Base-by-base conservation (phyloP, 2,797 vertebrate species). In the Otolemur crassicaudatus region DNA sequence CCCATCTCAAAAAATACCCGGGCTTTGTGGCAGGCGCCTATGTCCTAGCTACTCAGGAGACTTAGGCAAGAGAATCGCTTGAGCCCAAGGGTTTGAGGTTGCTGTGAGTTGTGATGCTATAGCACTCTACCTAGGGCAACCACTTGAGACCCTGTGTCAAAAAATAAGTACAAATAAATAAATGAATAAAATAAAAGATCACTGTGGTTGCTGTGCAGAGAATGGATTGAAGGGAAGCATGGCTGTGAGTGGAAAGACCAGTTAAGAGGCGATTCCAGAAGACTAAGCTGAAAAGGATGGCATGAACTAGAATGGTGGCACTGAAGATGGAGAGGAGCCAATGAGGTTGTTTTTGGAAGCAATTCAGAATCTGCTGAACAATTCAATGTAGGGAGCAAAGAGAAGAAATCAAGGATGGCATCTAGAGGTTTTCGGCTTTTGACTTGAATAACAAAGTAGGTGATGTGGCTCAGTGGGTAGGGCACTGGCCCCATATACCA, bases 381-480 rank as follows among this genome's bases (percentile, higher is more conserved):
- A 69, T 0, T 89, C 27, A 84, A 56, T 83, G 3, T 16, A 92
- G 46, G 23, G 7, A 63, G n/a, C 84, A 83, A 69, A 93, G 75
- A 29, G 73, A 87, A 79, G 73, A 31, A 63, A 46, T 84, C 27
- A 58, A 76, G 61, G 34, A 23, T 58, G 19, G 22, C 40, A 69
- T 37, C 25, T 91, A 37, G 60, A 37, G 60, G 37, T 46, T 89
- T 96, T 89, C 69, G 31, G 17, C 65, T 90, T 95, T 86, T 80
- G 80, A 96, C 61, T 95, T 92, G n/a, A 72, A 3, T 70, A 81
- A 80, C 34, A 77, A 94, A 8, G 31, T 69, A 76, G 60, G 72
- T 83, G 22, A 73, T 95, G 17, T 79, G 91, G 65, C 40, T 61
- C 13, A 90, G 27, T 60, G 20, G 40, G 14, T 40, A 40, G 37